phyloP scores from a whole-genome alignment of 1,140 invertebrate genomes.

The Diuraphis noxia region DNA sequence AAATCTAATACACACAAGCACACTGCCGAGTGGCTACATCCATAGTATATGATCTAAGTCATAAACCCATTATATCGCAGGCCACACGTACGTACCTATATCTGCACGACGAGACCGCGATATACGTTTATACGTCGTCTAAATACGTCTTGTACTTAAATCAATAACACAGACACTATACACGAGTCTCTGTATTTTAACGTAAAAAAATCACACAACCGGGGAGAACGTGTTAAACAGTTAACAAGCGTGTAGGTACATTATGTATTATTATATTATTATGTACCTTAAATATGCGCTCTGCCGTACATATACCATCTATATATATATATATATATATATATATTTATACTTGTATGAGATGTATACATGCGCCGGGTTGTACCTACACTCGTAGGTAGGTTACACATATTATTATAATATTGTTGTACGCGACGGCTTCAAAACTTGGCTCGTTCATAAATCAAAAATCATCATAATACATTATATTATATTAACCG shows the following conservation, averaged over 20 bases:
- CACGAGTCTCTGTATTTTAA: background rate
- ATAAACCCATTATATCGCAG: too few species aligned
- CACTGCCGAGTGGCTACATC: too few species aligned
- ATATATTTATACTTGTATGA: background rate
- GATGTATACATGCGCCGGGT: background rate
- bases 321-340: too few species aligned
- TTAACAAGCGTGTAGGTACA: background rate
- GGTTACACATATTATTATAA: background rate
- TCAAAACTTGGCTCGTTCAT: background rate
- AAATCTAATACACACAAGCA: too few species aligned
- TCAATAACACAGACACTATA: background rate
- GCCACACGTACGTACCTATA: too few species aligned
- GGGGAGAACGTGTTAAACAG: background rate
- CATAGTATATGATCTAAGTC: too few species aligned
- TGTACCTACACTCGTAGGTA: background rate
- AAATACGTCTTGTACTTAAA: too few species aligned
- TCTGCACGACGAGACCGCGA: too few species aligned
- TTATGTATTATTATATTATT: background rate
- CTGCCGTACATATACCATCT: too few species aligned
- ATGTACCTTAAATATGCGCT: too few species aligned
- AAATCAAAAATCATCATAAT: background rate
- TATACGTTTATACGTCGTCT: background rate
- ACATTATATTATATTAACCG: background rate
- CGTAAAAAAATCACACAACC: background rate
- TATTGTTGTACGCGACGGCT: background rate